Evolutionary conservation across 2,888 invertebrate species (phyloP), one percentile per base, ranked within the genome.

Genomic region (Tyria jacobaeae): DNA sequence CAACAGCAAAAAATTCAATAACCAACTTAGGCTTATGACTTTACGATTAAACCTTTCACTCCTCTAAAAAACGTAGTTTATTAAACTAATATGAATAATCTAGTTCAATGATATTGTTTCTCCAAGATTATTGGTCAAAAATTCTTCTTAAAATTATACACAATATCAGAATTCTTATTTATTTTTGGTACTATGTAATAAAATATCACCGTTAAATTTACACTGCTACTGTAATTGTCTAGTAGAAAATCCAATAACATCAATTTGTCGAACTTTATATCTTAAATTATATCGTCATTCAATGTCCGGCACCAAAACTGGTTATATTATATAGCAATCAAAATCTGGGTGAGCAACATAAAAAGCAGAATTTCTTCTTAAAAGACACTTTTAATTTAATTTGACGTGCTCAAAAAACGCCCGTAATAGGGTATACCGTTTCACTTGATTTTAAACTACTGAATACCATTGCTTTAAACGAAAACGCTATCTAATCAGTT

Each of bases 391-490:
- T 25, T 48, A 37, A 39, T 49, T 39, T 57, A 48, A n/a, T 24
- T 15, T 21, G 4, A 15, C 25, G 37, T 39, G 9, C 25, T 17
- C n/a, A 57, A 37, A 49, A 56, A 57, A 57, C 39, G 24, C 25
- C 49, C 27, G 27, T 39, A 25, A 4, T 25, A 37, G 25, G 57
- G 17, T 49, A 6, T 49, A 37, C 49, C 49, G 37, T 27, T 14
- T 49, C 57, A 57, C 37, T 57, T 27, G 49, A 49, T 27, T 49
- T 56, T 56, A 48, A n/a, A 57, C 56, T 49, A 49, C 56, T 57
- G 24, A 49, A 49, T 27, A 15, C 57, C 27, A 49, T 49, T 57
- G 49, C 57, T 49, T 27, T 37, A 37, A 57, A 49, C 57, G 48
- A 49, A 27, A 57, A 37, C 57, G 35, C 37, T 49, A 49, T 49